Evolutionary conservation across 1,140 invertebrate species (phyloP).

Genomic region (Cylas formicarius): DNA sequence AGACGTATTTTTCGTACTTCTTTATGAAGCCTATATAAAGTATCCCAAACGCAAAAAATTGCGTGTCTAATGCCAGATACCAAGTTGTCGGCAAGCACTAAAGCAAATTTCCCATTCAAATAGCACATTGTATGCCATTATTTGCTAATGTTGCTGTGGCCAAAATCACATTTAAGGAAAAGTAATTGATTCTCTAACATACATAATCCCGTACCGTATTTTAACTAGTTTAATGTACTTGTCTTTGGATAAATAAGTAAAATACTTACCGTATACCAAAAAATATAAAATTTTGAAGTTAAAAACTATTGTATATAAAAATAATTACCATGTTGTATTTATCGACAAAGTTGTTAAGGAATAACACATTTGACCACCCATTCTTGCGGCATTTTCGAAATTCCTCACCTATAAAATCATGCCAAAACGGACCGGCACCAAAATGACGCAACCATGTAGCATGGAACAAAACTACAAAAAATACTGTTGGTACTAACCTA

Average conservation of each 20-base stretch:
- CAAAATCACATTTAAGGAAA: too few species aligned
- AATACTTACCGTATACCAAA: too few species aligned
- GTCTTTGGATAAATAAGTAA: conserved; percentile 19
- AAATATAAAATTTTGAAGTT: too few species aligned
- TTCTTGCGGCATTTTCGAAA: conserved; percentile 31
- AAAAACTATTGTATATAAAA: too few species aligned
- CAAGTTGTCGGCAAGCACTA: conserved; percentile 41
- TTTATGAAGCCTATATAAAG: conserved; percentile 28
- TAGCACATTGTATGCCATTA: too few species aligned
- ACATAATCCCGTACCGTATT: too few species aligned
- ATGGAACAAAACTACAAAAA: conserved; percentile 25
- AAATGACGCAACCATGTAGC: conserved; percentile 25
- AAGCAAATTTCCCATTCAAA: too few species aligned
- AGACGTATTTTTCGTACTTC: conserved; percentile 17
- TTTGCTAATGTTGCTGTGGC: too few species aligned
- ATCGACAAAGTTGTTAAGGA: conserved; percentile 51
- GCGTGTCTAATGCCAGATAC: conserved; percentile 43
- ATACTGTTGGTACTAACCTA: conserved; percentile 27
- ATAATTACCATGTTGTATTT: conserved; percentile 36
- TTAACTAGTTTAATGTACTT: too few species aligned
- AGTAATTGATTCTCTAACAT: too few species aligned
- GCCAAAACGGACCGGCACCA: conserved; percentile 30
- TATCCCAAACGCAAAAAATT: conserved; percentile 37
- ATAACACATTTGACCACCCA: conserved; percentile 48
- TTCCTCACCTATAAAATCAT: conserved; percentile 25